Evolutionary conservation across 2,888 invertebrate species (phyloP).

Genomic region (Prionchulus punctatus): DNA sequence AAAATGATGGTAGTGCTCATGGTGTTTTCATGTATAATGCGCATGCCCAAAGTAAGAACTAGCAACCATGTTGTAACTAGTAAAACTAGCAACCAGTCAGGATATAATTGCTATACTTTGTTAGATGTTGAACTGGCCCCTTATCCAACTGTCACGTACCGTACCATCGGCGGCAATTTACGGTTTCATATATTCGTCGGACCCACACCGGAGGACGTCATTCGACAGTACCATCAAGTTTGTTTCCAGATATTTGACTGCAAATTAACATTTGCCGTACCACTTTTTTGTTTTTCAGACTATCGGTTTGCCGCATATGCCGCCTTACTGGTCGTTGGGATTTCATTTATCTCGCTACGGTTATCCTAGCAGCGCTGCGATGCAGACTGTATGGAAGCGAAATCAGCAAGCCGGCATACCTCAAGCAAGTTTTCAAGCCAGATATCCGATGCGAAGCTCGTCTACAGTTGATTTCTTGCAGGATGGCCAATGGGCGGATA

Average conservation of each 20-base stretch:
- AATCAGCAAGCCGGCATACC: neutral
- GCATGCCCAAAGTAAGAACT: neutral
- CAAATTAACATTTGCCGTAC: neutral
- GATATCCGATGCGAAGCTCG: no score
- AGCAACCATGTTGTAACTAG: no score
- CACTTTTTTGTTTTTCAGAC: neutral
- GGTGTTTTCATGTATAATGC: neutral
- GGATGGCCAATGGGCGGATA: conserved; percentile 43
- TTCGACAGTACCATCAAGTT: conserved; percentile 18
- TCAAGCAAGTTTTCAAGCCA: no score
- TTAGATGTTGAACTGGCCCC: conserved; percentile 6
- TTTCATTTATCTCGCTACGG: conserved; percentile 9
- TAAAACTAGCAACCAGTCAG: neutral
- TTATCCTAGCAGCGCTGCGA: neutral
- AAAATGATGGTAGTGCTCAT: neutral
- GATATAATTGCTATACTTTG: neutral
- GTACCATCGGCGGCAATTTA: conserved; percentile 34
- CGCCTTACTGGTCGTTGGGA: conserved; percentile 10
- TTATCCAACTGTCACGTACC: conserved; percentile 43
- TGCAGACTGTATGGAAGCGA: neutral
- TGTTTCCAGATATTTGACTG: neutral
- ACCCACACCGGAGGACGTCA: conserved; percentile 22
- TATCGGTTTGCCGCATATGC: conserved; percentile 5
- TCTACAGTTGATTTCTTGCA: no score
- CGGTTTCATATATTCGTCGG: conserved; percentile 26